These are phyloP conservation scores for Empidonax alnorum DNA, from an alignment of 2,113 vertebrate genomes.

Conservation along the genomic window DNA sequence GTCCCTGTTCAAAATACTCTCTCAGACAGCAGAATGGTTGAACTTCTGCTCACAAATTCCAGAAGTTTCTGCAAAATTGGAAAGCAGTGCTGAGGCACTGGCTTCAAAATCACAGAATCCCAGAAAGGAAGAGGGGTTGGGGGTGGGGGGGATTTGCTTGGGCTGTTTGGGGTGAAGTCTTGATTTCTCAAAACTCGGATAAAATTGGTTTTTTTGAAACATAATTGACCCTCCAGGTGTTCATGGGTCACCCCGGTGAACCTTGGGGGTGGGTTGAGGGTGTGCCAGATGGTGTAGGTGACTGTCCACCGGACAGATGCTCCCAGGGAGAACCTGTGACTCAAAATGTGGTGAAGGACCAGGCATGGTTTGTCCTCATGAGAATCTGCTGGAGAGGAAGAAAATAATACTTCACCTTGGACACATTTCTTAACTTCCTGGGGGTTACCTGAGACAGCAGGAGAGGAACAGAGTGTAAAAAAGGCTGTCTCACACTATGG, in stretches of 20 bases:
- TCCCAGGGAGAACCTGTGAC: background rate
- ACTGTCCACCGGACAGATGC: background rate
- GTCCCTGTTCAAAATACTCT: background rate
- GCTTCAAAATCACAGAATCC: background rate
- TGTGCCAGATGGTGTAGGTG: background rate
- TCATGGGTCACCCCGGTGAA: background rate
- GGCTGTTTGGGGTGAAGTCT: background rate
- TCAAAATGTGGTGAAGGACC: background rate
- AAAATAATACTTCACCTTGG: background rate
- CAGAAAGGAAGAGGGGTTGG: background rate
- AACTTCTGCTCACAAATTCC: background rate
- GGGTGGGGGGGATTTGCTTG: background rate
- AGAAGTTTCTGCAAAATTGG: background rate
- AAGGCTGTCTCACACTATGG: background rate
- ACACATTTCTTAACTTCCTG: background rate
- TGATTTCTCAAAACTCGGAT: background rate
- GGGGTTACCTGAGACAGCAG: background rate
- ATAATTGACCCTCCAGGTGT: background rate
- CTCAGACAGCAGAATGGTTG: background rate
- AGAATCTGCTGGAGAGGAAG: background rate
- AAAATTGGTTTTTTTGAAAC: background rate
- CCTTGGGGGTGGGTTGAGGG: background rate
- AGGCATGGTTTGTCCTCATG: background rate
- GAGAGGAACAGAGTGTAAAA: background rate
- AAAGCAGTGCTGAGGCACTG: background rate